Percentiles rank a stretch among this genome's conserved stretches.
Evolutionary conservation across 2,888 invertebrate species (phyloP).

Genomic region (Maniola hyperantus): DNA sequence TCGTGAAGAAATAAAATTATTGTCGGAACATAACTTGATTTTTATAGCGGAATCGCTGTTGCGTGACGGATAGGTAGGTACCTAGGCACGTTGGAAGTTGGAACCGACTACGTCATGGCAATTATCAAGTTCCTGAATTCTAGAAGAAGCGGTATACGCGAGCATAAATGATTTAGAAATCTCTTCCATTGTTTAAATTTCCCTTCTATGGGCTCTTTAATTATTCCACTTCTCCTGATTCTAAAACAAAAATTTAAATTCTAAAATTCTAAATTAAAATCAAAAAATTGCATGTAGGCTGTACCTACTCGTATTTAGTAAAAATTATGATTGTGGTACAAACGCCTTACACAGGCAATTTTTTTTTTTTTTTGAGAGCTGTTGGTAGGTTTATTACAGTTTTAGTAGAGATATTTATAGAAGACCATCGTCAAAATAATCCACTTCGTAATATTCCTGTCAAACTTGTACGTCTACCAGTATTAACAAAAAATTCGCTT

Average conservation of each 20-base stretch:
- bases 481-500: too few relatives aligned
- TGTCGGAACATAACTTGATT: slow-evolving; percentile 30
- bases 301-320: too few relatives aligned
- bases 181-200: too few relatives aligned
- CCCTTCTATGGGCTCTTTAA: background rate
- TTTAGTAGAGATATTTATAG: background rate
- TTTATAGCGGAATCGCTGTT: slow-evolving; percentile 68
- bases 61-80: slow-evolving; percentile 63
- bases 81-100: slow-evolving; percentile 27
- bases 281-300: background rate
- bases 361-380: too few relatives aligned
- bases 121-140: slow-evolving; percentile 58
- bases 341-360: background rate
- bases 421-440: too few relatives aligned
- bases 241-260: background rate
- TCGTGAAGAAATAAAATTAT: slow-evolving; percentile 32
- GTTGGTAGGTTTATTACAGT: too few relatives aligned
- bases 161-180: background rate
- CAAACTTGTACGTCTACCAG: too few relatives aligned
- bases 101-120: slow-evolving; percentile 61
- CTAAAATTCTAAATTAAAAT: too few relatives aligned
- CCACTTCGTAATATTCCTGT: too few relatives aligned
- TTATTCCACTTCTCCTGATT: too few relatives aligned
- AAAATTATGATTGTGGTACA: too few relatives aligned
- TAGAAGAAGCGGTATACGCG: background rate